A percentile compares a stretch with the other conserved stretches of the same genome.
Evolutionary conservation across 2,797 vertebrate species (phyloP).

Genomic region (Glossophaga mutica): DNA sequence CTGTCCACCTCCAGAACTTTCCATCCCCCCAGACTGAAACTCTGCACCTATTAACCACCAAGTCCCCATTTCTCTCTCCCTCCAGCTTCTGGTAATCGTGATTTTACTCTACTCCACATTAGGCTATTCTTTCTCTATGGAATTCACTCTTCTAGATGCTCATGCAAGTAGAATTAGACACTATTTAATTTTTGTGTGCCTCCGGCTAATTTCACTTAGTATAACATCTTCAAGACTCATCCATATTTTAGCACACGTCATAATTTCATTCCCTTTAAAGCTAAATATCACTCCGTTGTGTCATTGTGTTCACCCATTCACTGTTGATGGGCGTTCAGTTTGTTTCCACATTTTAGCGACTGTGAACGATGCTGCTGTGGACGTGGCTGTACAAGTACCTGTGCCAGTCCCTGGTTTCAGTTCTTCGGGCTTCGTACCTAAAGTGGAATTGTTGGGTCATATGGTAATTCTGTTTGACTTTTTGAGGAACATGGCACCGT

Average conservation of each 20-base stretch:
- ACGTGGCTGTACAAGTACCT: neutral
- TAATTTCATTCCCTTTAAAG: neutral
- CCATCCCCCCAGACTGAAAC: neutral
- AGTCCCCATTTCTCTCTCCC: neutral
- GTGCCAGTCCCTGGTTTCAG: neutral
- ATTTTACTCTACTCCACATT: neutral
- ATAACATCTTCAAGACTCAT: neutral
- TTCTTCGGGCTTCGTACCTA: neutral
- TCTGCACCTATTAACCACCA: neutral
- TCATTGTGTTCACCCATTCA: neutral
- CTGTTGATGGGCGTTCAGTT: neutral
- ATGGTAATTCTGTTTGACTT: neutral
- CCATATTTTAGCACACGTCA: neutral
- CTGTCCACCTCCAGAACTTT: neutral
- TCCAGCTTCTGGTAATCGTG: neutral
- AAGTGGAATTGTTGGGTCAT: neutral
- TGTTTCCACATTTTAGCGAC: neutral
- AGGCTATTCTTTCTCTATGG: neutral
- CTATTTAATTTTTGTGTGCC: neutral
- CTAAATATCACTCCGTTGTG: neutral
- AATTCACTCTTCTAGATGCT: neutral
- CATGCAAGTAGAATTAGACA: neutral
- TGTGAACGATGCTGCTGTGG: neutral
- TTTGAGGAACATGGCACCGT: neutral
- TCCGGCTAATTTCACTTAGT: neutral